These are phyloP conservation scores for Phalacrocorax brasilianus DNA, from an alignment of 2,113 vertebrate species.

Conservation along the genomic window DNA sequence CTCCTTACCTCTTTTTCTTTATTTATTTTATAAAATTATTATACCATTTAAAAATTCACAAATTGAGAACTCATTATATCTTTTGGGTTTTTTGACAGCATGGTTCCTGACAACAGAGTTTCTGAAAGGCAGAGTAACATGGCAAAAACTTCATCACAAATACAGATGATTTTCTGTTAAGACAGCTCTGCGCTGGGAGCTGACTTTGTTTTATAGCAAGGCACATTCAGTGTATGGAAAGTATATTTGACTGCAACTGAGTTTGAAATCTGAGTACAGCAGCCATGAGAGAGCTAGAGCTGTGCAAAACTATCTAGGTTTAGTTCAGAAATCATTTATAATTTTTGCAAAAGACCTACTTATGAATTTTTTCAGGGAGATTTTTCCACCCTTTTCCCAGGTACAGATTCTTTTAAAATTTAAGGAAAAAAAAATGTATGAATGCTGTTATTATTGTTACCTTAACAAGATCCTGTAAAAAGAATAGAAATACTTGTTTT, in stretches of 20 bases:
- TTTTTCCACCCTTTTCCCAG: background rate
- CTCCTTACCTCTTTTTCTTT: slow-evolving; percentile 5
- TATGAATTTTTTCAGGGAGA: background rate
- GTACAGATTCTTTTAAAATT: background rate
- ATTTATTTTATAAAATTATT: slow-evolving; percentile 38
- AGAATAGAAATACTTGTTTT: background rate
- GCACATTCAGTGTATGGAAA: background rate
- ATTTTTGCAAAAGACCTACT: background rate
- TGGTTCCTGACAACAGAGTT: background rate
- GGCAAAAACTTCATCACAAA: background rate
- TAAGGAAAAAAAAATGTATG: background rate
- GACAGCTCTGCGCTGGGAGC: background rate
- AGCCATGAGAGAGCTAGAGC: background rate
- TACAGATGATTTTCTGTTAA: background rate
- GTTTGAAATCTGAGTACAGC: background rate
- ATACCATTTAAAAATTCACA: background rate
- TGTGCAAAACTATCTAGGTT: background rate
- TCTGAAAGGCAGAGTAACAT: background rate
- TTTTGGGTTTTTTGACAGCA: background rate
- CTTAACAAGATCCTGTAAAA: background rate
- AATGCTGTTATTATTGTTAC: background rate
- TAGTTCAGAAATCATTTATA: background rate
- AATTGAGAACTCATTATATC: background rate
- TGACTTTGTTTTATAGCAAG: slow-evolving; percentile 2
- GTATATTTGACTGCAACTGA: background rate